Conservation (phyloP, 1,140 invertebrate species). For the Diachasma alloeum region DNA sequence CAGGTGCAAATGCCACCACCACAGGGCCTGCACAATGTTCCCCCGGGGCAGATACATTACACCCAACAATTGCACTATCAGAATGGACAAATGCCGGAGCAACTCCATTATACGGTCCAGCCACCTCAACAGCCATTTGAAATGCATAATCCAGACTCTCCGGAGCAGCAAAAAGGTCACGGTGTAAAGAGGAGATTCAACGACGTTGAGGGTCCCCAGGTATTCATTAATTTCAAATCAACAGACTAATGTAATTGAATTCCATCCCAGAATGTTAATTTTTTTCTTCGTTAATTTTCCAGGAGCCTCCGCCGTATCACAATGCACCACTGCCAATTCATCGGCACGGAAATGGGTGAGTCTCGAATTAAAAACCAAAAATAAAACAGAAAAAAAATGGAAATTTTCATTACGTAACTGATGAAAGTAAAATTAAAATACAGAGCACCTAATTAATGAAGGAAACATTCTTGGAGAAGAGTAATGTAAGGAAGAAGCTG, state of each 20-base stretch:
- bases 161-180: conserved; percentile 57
- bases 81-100: conserved; percentile 58
- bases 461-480: conserved; percentile 23
- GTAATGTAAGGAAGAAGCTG: not conserved
- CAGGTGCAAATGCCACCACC: conserved; percentile 47
- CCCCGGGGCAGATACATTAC: conserved; percentile 58
- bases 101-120: conserved; percentile 58
- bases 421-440: not conserved
- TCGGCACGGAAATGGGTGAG: conserved; percentile 62
- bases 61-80: conserved; percentile 61
- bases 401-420: conserved; percentile 22
- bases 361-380: conserved; percentile 22
- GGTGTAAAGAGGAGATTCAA: conserved; percentile 61
- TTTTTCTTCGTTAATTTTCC: conserved; percentile 7
- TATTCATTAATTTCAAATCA: conserved; percentile 32
- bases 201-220: conserved; percentile 57
- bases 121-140: conserved; percentile 54
- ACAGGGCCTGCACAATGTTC: conserved; percentile 50
- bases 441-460: conserved; percentile 28
- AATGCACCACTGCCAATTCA: conserved; percentile 51
- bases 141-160: conserved; percentile 49
- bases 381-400: not conserved
- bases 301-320: conserved; percentile 55
- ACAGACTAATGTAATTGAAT: not conserved
- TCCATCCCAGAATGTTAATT: not conserved